Conservation (phyloP, 2,113 vertebrate genomes). For the Pangasianodon hypophthalmus region DNA sequence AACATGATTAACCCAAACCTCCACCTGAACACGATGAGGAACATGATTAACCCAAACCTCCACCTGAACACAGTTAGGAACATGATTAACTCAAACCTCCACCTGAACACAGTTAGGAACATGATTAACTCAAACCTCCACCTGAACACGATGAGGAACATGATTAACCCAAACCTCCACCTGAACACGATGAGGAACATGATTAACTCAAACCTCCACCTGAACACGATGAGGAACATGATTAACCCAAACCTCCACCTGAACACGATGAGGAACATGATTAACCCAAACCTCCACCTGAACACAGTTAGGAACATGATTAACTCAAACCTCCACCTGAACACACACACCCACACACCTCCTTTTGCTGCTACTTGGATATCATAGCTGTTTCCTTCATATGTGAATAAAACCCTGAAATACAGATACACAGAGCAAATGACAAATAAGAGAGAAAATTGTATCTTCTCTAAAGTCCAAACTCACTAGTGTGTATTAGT, state of each 20-base stretch:
- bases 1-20: neutral
- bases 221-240: too few relatives aligned
- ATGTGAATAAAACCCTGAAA: conserved; percentile 90
- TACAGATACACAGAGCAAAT: neutral
- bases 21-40: too few relatives aligned
- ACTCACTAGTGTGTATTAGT: neutral
- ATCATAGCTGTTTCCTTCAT: conserved; percentile 91
- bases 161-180: too few relatives aligned
- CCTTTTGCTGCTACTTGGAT: conserved; percentile 84
- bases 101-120: neutral
- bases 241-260: too few relatives aligned
- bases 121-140: neutral
- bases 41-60: too few relatives aligned
- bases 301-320: neutral
- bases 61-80: too few relatives aligned
- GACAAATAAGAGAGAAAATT: neutral
- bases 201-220: too few relatives aligned
- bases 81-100: too few relatives aligned
- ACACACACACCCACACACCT: conserved; percentile 70
- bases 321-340: neutral
- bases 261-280: too few relatives aligned
- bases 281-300: neutral
- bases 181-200: too few relatives aligned
- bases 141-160: too few relatives aligned
- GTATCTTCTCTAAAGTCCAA: neutral